A percentile compares a stretch with the other conserved stretches of the same genome.
phyloP scores from a whole-genome alignment of 2,113 vertebrate genomes.

The Notechis scutatus region DNA sequence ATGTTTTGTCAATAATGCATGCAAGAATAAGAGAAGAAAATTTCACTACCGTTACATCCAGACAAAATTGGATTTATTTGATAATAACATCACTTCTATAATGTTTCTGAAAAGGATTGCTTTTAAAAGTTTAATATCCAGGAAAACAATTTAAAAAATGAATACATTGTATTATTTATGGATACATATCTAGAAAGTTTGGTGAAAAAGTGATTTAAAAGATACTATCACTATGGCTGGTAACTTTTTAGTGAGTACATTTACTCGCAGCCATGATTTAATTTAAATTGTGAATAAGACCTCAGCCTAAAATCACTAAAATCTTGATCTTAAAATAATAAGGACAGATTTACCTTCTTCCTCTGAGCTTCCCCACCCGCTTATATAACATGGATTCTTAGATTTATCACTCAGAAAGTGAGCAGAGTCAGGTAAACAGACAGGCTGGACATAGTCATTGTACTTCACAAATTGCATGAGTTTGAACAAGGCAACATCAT shows the following conservation, averaged over 20 bases:
- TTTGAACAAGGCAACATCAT: conserved; percentile 62
- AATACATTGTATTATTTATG: background rate
- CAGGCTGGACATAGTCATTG: conserved; percentile 58
- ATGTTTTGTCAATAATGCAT: background rate
- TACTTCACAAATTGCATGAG: conserved; percentile 36
- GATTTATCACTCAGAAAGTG: background rate
- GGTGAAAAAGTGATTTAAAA: background rate
- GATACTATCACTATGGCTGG: background rate
- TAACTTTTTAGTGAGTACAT: background rate
- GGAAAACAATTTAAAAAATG: background rate
- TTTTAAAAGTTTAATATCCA: background rate
- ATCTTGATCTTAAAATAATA: background rate
- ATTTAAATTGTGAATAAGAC: background rate
- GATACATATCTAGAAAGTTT: background rate
- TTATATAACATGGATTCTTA: background rate
- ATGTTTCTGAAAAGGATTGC: background rate
- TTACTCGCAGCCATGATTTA: background rate
- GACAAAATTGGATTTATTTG: background rate
- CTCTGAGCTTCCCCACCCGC: conserved; percentile 60
- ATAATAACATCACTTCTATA: background rate
- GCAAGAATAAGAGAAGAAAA: background rate
- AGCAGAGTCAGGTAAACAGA: conserved; percentile 9
- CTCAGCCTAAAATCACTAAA: background rate
- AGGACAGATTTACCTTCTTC: conserved; percentile 57
- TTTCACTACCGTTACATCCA: background rate